Conservation (phyloP, 2,113 vertebrate genomes). For the Pedionomus torquatus region DNA sequence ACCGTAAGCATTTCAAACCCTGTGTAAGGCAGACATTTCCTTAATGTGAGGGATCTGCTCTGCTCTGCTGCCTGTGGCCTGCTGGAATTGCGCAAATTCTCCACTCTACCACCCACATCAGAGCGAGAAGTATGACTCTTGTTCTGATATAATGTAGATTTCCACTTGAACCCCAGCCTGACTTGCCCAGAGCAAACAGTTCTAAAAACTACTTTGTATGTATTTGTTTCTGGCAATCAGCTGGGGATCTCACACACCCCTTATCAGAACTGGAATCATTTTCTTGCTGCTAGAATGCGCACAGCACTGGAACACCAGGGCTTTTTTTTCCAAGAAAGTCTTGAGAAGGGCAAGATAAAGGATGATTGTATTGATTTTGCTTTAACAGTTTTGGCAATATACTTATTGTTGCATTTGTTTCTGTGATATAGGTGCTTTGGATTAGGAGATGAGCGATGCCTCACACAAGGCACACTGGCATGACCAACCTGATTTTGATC, state of each 20-base stretch:
- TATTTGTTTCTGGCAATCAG: not conserved
- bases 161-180: not conserved
- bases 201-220: not conserved
- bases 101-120: not conserved
- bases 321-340: not conserved
- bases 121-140: not conserved
- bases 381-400: not conserved
- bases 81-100: not conserved
- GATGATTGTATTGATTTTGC: not conserved
- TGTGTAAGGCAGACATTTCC: not conserved
- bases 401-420: not conserved
- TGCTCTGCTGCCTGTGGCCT: not conserved
- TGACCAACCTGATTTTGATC: not conserved
- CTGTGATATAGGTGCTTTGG: not conserved
- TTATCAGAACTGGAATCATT: not conserved
- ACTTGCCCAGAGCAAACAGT: slow-evolving; percentile 21
- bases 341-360: not conserved
- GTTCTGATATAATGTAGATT: not conserved
- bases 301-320: not conserved
- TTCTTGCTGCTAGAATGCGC: not conserved
- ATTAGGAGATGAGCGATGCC: not conserved
- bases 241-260: not conserved
- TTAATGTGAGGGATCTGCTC: not conserved
- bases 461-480: not conserved
- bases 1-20: not conserved